Percentiles rank a stretch among this genome's conserved stretches.
Evolutionary conservation across 2,113 vertebrate species (phyloP).

Genomic region (Seriola dumerili): DNA sequence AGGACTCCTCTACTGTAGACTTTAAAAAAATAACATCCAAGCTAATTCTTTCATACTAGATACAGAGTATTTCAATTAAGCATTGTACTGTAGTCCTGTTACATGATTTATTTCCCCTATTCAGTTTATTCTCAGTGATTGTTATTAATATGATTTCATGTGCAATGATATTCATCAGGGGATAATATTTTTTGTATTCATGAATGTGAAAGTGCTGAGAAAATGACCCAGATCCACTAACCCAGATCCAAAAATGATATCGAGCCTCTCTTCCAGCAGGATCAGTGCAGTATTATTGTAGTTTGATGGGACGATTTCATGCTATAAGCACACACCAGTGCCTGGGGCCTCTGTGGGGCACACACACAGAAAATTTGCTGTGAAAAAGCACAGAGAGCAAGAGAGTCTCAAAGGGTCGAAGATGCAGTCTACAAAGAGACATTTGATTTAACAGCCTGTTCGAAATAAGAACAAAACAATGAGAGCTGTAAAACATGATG

Average conservation of each 20-base stretch:
- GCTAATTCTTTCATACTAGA: neutral
- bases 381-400: constrained; percentile 38
- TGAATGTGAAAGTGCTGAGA: constrained; percentile 32
- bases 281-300: constrained; percentile 54
- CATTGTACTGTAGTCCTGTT: neutral
- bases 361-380: constrained; percentile 36
- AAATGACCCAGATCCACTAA: constrained; percentile 70
- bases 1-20: neutral
- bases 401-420: constrained; percentile 26
- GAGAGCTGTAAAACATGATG: constrained; percentile 11
- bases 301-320: constrained; percentile 68
- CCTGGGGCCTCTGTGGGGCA: constrained; percentile 53
- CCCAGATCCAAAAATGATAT: constrained; percentile 56
- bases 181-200: constrained; percentile 9
- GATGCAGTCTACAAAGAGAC: constrained; percentile 40
- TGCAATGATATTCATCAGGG: constrained; percentile 13
- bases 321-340: constrained; percentile 61
- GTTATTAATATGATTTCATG: constrained; percentile 17
- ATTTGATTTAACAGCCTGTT: constrained; percentile 35
- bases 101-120: constrained; percentile 17
- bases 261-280: constrained; percentile 34
- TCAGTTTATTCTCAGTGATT: neutral
- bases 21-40: neutral
- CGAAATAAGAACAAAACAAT: neutral
- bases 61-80: constrained; percentile 12